Evolutionary conservation across 2,797 vertebrate species (phyloP), one percentile per base, ranked within the genome.

Genomic region (Lagorchestes hirsutus): DNA sequence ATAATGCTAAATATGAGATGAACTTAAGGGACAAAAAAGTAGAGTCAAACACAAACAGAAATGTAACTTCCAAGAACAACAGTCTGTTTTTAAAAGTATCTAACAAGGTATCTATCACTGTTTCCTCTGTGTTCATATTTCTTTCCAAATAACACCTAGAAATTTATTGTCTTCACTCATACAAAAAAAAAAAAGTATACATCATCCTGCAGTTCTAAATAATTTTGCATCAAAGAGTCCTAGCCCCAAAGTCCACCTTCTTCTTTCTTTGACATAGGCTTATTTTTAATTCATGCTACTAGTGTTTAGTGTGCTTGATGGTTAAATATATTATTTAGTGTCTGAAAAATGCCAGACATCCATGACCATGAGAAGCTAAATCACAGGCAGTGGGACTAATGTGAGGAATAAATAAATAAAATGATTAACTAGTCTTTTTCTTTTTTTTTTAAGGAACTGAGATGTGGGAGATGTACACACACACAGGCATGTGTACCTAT

Each of bases 281-380:
- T 55, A 24, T 13, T 1, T 95, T 92, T 46, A 50, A 67, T 90
- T 59, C 59, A n/a, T 54, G 74, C 40, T 67, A 90, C 55, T 57
- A 90, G 8, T 67, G 0, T 59, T 90, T 28, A 54, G 31, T 58
- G 54, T 91, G 10, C 14, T 95, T 92, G 92, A 90, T 24, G 5
- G 57, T 92, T 96, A 96, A 91, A 91, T 16, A 54, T 3, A 27
- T 54, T 54, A 34, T 95, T 87, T 55, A 91, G 55, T 55, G 87
- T 82, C 8, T 90, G 94, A 92, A 56, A 96, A 95, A 94, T 82
- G 95, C 29, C 54, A 91, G 34, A 67, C 24, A n/a, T n/a, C 34
- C 34, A 67, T 74, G 92, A 87, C 55, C 56, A 62, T 9, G 93
- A 28, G 91, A 46, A 54, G 14, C 62, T 67, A 67, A 67, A 67